phyloP scores from a whole-genome alignment of 2,797 vertebrate genomes.

The Ctenosaura bakeri region DNA sequence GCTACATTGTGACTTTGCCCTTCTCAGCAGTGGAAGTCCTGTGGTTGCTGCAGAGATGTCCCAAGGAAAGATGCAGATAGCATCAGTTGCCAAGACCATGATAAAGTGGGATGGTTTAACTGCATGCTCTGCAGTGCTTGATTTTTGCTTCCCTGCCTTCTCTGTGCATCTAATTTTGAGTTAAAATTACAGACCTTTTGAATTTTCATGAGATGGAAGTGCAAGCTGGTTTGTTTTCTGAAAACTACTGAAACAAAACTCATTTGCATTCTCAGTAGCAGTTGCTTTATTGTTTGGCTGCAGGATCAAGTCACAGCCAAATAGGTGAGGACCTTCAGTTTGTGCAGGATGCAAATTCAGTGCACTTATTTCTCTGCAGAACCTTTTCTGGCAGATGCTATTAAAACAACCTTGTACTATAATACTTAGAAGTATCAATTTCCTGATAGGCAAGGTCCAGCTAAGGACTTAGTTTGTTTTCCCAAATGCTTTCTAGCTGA shows the following conservation, averaged over 20 bases:
- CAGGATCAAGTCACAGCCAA: slow-evolving; percentile 33
- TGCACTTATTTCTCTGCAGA: slow-evolving; percentile 20
- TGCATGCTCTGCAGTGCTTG: slow-evolving; percentile 25
- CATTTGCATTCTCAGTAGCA: slow-evolving; percentile 31
- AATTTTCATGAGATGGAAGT: not conserved
- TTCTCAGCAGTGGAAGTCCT: not conserved
- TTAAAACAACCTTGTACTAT: slow-evolving; percentile 23
- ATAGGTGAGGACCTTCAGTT: not conserved
- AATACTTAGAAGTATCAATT: slow-evolving; percentile 65
- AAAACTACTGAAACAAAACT: not conserved
- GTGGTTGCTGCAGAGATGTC: not conserved
- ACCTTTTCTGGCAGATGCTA: slow-evolving; percentile 44
- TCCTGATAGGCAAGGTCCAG: slow-evolving; percentile 49
- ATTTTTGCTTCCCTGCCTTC: slow-evolving; percentile 15
- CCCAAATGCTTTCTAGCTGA: slow-evolving; percentile 45
- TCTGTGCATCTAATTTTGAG: slow-evolving; percentile 48
- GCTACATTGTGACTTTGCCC: not conserved
- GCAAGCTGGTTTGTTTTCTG: not conserved
- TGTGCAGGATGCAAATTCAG: slow-evolving; percentile 28
- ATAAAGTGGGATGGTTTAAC: not conserved
- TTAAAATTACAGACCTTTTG: not conserved
- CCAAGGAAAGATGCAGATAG: slow-evolving; percentile 34
- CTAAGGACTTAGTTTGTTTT: slow-evolving; percentile 53
- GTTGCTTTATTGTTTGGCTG: slow-evolving; percentile 3
- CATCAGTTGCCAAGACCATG: not conserved